phyloP scores from a whole-genome alignment of 2,797 vertebrate genomes.

The Scleropages formosus region DNA sequence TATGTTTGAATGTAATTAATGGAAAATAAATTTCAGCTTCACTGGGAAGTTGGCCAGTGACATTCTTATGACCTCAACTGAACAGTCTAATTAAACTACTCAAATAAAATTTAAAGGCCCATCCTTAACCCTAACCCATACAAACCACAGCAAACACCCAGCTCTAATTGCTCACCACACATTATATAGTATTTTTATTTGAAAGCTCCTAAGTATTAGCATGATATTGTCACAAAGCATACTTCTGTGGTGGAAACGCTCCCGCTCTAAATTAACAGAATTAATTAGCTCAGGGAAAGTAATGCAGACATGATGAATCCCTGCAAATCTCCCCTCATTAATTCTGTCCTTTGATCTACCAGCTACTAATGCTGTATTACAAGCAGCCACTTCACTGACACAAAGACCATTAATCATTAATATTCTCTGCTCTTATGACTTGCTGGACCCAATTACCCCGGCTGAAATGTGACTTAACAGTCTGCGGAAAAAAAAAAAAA shows the following conservation, averaged over 20 bases:
- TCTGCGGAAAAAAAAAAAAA: conserved; percentile 13
- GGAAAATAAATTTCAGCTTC: neutral
- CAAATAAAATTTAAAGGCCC: neutral
- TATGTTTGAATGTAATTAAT: neutral
- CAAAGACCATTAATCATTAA: conserved; percentile 49
- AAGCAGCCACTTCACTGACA: conserved; percentile 42
- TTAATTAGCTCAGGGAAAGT: conserved; percentile 43
- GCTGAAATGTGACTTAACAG: conserved; percentile 30
- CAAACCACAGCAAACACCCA: neutral
- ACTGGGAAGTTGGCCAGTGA: neutral
- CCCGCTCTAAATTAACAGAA: conserved; percentile 44
- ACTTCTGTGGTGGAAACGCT: conserved; percentile 19
- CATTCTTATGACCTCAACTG: neutral
- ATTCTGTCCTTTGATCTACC: conserved; percentile 40
- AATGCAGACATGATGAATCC: conserved; percentile 40
- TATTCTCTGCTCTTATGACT: conserved; percentile 31
- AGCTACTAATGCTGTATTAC: conserved; percentile 51
- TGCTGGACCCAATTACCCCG: conserved; percentile 43
- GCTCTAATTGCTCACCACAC: neutral
- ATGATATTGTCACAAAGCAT: neutral
- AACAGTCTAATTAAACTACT: conserved; percentile 16
- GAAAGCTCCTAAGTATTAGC: neutral
- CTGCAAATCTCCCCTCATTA: conserved; percentile 44
- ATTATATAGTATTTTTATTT: neutral
- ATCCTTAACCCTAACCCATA: neutral